Conservation (phyloP, 2,888 invertebrate genomes). For the Tachina grossa region DNA sequence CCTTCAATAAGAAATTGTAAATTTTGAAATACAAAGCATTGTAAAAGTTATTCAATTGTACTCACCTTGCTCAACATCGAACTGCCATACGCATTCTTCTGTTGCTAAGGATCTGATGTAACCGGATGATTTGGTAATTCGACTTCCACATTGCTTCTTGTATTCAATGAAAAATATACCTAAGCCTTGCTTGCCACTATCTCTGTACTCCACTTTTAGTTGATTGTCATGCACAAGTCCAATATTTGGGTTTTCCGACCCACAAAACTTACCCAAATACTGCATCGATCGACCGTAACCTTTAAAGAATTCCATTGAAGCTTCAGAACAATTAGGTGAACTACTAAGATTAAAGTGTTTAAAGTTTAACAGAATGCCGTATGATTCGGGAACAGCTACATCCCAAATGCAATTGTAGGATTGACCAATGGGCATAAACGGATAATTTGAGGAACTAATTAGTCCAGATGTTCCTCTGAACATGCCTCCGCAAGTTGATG, state of each 20-base stretch:
- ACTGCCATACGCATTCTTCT: constrained; percentile 75
- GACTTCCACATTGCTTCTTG: constrained; percentile 75
- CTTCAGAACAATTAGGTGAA: constrained; percentile 86
- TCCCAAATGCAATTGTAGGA: constrained; percentile 88
- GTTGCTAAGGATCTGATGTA: constrained; percentile 75
- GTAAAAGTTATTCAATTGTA: neutral
- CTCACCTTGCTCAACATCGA: constrained; percentile 71
- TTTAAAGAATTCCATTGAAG: constrained; percentile 84
- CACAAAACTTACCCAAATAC: constrained; percentile 85
- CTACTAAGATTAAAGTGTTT: constrained; percentile 74
- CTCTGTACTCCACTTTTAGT: constrained; percentile 87
- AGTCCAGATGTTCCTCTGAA: constrained; percentile 86
- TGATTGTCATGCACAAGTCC: constrained; percentile 85
- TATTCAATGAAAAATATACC: constrained; percentile 76
- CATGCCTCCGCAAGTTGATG: constrained; percentile 89
- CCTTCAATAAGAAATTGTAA: constrained; percentile 41
- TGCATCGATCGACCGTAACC: constrained; percentile 77
- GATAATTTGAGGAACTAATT: constrained; percentile 92
- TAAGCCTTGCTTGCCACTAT: constrained; percentile 81
- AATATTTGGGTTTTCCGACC: constrained; percentile 82
- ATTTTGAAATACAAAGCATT: neutral
- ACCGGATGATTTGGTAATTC: constrained; percentile 70
- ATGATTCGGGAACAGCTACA: constrained; percentile 85
- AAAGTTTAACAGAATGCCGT: constrained; percentile 72
- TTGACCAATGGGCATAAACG: constrained; percentile 88